These are phyloP conservation scores for Mycalesis mineus DNA, from an alignment of 2,888 invertebrate genomes.

Conservation along the genomic window DNA sequence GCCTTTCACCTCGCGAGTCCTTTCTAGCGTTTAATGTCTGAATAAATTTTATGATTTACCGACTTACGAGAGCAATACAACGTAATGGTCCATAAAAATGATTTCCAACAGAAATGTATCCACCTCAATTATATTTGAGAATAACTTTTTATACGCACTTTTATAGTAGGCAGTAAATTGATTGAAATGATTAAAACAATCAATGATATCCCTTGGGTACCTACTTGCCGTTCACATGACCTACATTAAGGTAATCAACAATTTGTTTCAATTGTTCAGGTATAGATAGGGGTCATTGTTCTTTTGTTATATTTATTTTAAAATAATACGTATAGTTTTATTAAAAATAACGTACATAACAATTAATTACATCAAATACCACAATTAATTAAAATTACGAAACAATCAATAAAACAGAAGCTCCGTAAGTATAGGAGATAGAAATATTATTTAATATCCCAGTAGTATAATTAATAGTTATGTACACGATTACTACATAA, in stretches of 20 bases:
- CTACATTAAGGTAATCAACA: conserved; percentile 28
- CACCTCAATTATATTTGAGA: conserved; percentile 41
- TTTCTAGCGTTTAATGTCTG: conserved; percentile 52
- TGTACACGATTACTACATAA: too few species aligned
- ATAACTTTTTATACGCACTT: conserved; percentile 39
- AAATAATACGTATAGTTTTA: too few species aligned
- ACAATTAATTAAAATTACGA: too few species aligned
- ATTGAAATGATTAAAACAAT: conserved; percentile 37
- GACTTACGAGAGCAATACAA: conserved; percentile 38
- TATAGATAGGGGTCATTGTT: conserved; percentile 9
- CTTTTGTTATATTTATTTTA: background rate
- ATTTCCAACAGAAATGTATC: conserved; percentile 41
- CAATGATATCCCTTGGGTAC: conserved; percentile 29
- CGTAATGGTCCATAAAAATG: conserved; percentile 51
- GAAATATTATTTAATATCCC: too few species aligned
- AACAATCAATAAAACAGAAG: too few species aligned
- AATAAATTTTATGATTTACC: conserved; percentile 49
- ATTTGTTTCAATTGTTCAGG: conserved; percentile 17
- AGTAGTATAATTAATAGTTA: too few species aligned
- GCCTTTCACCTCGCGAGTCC: conserved; percentile 55
- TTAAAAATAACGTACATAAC: too few species aligned
- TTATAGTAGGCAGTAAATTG: conserved; percentile 37
- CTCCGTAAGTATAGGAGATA: too few species aligned
- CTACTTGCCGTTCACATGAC: conserved; percentile 35
- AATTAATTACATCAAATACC: too few species aligned